phyloP scores from a whole-genome alignment of 1,140 invertebrate species.

The Drosophila orosa region DNA sequence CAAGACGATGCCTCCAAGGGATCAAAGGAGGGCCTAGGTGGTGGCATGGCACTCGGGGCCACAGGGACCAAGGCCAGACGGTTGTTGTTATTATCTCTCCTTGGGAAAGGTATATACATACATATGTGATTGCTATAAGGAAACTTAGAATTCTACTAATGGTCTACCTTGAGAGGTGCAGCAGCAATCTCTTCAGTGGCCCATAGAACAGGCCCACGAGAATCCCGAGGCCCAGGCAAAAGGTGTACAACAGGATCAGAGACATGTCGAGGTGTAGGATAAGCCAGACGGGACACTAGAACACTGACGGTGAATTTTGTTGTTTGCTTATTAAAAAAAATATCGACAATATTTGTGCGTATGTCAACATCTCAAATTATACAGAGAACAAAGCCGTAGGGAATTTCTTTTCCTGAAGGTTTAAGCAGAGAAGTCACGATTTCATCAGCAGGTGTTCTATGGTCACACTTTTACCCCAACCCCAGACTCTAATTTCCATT shows the following conservation, averaged over 20 bases:
- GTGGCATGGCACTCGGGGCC: rapidly evolving
- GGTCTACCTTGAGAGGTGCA: no score
- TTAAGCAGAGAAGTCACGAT: conserved; percentile 10
- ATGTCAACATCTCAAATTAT: neutral
- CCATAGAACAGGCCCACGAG: neutral
- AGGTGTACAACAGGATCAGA: neutral
- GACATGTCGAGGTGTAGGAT: conserved; percentile 2
- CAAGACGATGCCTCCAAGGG: conserved; percentile 28
- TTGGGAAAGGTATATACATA: no score
- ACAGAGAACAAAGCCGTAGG: neutral
- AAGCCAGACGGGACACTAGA: neutral
- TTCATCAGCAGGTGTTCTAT: conserved; percentile 13
- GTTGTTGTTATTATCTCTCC: neutral
- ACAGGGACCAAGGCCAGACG: conserved; percentile 16
- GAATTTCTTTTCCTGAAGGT: neutral
- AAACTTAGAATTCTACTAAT: no score
- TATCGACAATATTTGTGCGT: neutral
- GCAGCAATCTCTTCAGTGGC: neutral
- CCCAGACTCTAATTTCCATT: neutral
- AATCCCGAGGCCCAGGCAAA: conserved; percentile 1
- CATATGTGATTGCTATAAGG: no score
- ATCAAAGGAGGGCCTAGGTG: conserved; percentile 1
- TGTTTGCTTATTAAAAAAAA: neutral
- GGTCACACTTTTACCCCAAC: neutral
- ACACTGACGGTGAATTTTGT: neutral